Conservation (phyloP, 30 jellyfish, hydroid and myxozoan genomes). For the Turritopsis rubra region DNA sequence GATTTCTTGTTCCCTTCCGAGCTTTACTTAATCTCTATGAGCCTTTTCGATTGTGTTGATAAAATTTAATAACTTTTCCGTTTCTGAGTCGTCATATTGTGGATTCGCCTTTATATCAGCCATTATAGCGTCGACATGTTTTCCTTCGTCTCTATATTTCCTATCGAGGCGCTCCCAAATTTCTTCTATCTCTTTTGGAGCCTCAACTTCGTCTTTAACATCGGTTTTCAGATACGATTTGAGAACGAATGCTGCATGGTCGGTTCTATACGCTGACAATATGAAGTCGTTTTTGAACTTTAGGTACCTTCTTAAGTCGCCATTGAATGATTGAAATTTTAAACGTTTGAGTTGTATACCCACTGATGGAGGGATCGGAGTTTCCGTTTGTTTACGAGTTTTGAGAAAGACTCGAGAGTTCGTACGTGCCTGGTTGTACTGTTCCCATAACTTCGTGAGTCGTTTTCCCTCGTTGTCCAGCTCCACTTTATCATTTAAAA, state of each 20-base stretch:
- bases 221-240: neutral
- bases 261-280: neutral
- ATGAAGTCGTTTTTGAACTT: conserved; percentile 18
- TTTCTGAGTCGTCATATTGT: conserved; percentile 58
- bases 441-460: too few relatives aligned
- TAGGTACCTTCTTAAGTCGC: conserved; percentile 15
- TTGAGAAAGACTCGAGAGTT: neutral
- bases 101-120: conserved; percentile 46
- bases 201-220: neutral
- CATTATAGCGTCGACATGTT: conserved; percentile 48
- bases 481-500: neutral
- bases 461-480: too few relatives aligned
- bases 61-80: conserved; percentile 45
- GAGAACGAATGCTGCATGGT: conserved; percentile 14
- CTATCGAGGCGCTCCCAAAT: conserved; percentile 58
- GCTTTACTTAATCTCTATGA: conserved; percentile 36
- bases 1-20: conserved; percentile 54
- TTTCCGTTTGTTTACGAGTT: neutral
- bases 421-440: too few relatives aligned
- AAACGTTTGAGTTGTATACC: conserved; percentile 1
- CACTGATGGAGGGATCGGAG: neutral
- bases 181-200: conserved; percentile 32
- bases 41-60: conserved; percentile 58
- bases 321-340: conserved; percentile 7
- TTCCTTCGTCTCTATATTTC: conserved; percentile 58